Percentiles rank a stretch among this genome's conserved stretches.
phyloP scores from a whole-genome alignment of 1,140 invertebrate genomes.

The Micrasema longulum region DNA sequence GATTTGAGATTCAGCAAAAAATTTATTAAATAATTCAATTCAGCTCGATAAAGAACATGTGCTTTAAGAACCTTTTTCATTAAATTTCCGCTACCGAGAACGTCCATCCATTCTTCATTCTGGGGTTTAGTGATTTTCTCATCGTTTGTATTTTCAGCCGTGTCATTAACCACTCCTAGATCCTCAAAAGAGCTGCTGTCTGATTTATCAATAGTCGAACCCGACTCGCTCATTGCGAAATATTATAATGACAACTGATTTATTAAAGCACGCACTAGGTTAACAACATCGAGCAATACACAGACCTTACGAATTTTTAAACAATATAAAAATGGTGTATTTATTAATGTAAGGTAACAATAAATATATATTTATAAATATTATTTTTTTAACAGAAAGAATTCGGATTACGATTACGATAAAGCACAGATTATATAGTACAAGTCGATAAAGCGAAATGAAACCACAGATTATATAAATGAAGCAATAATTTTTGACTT shows the following conservation, averaged over 20 bases:
- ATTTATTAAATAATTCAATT: no score
- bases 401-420: no score
- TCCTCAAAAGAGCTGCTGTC: conserved; percentile 68
- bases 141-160: conserved; percentile 61
- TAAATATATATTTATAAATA: no score
- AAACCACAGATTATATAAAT: no score
- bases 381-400: no score
- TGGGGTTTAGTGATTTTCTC: conserved; percentile 59
- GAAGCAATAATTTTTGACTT: no score
- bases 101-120: conserved; percentile 62
- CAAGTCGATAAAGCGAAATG: no score
- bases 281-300: conserved; percentile 55
- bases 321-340: no score
- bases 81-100: conserved; percentile 63
- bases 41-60: conserved; percentile 2
- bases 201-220: conserved; percentile 63
- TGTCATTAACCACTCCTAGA: conserved; percentile 62
- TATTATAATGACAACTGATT: conserved; percentile 14
- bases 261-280: conserved; percentile 17
- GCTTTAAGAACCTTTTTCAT: conserved; percentile 61
- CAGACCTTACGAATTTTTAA: conserved; percentile 24
- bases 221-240: conserved; percentile 63
- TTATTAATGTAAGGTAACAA: no score
- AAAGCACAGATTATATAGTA: no score
- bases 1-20: no score